These are phyloP conservation scores for Xanthorhoe spadicearia DNA, from an alignment of 2,888 invertebrate genomes.

Conservation along the genomic window DNA sequence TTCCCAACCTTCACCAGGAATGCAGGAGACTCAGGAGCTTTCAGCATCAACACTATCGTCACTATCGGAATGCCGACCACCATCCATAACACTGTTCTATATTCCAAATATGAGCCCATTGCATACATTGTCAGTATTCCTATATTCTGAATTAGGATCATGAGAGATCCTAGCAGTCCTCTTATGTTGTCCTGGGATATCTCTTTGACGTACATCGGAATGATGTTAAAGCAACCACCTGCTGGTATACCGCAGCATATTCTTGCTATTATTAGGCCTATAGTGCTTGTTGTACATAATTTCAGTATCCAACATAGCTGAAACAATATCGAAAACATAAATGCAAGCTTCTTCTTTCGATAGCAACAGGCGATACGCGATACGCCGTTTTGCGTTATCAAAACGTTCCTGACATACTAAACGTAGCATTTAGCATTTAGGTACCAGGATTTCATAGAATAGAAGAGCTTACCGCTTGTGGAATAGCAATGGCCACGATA, in stretches of 20 bases:
- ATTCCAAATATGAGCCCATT: slow-evolving; percentile 63
- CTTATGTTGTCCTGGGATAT: slow-evolving; percentile 67
- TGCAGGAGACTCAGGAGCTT: slow-evolving; percentile 70
- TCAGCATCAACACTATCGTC: slow-evolving; percentile 57
- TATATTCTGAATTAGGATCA: slow-evolving; percentile 59
- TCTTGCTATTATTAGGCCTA: slow-evolving; percentile 58
- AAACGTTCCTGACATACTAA: slow-evolving; percentile 41
- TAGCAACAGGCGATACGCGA: slow-evolving; percentile 22
- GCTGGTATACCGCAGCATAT: slow-evolving; percentile 60
- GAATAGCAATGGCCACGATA: slow-evolving; percentile 71
- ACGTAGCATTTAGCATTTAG: slow-evolving; percentile 52
- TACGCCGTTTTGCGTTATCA: slow-evolving; percentile 20
- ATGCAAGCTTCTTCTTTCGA: neutral
- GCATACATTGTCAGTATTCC: slow-evolving; percentile 65
- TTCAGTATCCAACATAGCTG: slow-evolving; percentile 69
- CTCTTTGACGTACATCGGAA: slow-evolving; percentile 69
- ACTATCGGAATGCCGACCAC: slow-evolving; percentile 56
- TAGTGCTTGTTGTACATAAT: slow-evolving; percentile 50
- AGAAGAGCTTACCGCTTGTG: slow-evolving; percentile 70
- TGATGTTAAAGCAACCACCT: slow-evolving; percentile 63
- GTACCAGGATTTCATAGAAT: slow-evolving; percentile 48
- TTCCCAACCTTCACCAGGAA: slow-evolving; percentile 65
- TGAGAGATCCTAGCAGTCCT: slow-evolving; percentile 62
- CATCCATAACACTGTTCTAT: slow-evolving; percentile 59
- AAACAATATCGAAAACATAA: slow-evolving; percentile 33